phyloP scores from a whole-genome alignment of 1,140 invertebrate species.

The Armadillidium nasatum region DNA sequence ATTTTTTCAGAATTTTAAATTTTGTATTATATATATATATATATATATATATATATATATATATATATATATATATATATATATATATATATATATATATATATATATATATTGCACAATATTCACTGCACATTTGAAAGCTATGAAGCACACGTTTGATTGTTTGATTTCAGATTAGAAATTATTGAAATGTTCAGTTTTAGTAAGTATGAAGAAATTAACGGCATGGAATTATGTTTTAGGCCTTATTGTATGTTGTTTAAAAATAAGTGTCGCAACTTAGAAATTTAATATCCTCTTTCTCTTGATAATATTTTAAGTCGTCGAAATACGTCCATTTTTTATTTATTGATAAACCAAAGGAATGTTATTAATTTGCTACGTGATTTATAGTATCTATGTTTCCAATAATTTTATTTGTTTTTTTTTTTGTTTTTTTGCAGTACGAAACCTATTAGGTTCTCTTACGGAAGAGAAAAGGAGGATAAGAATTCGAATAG shows the following conservation, averaged over 20 bases:
- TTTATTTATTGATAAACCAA: no score
- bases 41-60: slow-evolving; percentile 13
- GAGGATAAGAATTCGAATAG: slow-evolving; percentile 19
- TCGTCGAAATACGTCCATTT: no score
- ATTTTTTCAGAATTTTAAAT: no score
- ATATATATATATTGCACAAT: no score
- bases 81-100: slow-evolving; percentile 9
- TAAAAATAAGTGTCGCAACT: no score
- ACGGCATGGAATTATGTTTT: background rate
- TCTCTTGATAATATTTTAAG: no score
- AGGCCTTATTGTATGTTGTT: no score
- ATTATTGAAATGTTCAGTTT: slow-evolving; percentile 8
- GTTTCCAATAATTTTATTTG: no score
- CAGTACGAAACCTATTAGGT: slow-evolving; percentile 42
- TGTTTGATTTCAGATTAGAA: background rate
- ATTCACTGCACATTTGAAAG: no score
- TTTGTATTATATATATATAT: background rate
- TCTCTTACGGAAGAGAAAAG: slow-evolving; percentile 39
- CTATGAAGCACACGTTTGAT: background rate
- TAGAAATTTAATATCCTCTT: no score
- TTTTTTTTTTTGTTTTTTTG: background rate
- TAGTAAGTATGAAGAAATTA: slow-evolving; percentile 1
- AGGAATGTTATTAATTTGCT: no score
- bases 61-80: slow-evolving; percentile 17
- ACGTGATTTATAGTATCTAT: no score